A percentile compares a stretch with the other conserved stretches of the same genome.
Conservation (phyloP, 2,888 invertebrate species). For the Pomacea canaliculata region DNA sequence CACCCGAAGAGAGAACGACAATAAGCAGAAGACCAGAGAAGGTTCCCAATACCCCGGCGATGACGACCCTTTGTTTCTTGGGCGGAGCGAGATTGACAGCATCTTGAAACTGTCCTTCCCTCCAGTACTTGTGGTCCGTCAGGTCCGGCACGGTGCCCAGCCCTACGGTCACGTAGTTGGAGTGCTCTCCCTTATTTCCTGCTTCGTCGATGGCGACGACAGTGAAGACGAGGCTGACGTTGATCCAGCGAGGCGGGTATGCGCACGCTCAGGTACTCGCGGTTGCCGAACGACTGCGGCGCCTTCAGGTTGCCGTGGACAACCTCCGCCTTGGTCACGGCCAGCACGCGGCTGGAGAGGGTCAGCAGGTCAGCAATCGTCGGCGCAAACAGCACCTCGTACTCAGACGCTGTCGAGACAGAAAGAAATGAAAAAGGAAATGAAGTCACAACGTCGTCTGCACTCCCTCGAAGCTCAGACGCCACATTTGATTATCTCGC, state of each 20-base stretch:
- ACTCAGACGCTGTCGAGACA: constrained; percentile 31
- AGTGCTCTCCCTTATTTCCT: constrained; percentile 41
- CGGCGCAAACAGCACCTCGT: constrained; percentile 33
- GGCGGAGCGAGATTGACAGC: not conserved
- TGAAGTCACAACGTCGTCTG: not conserved
- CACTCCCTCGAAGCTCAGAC: too few relatives aligned
- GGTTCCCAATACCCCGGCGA: constrained; percentile 23
- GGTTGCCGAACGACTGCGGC: constrained; percentile 30
- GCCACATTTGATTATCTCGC: too few relatives aligned
- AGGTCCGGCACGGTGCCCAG: constrained; percentile 38
- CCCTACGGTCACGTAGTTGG: constrained; percentile 44
- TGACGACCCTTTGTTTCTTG: constrained; percentile 19
- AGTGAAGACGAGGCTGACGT: constrained; percentile 40
- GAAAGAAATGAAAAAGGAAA: constrained; percentile 4
- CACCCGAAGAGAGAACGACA: constrained; percentile 6
- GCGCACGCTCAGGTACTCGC: constrained; percentile 17
- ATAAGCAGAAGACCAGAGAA: constrained; percentile 20
- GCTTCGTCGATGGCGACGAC: constrained; percentile 42
- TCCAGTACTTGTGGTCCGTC: constrained; percentile 30
- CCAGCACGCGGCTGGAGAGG: constrained; percentile 3
- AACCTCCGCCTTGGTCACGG: constrained; percentile 28
- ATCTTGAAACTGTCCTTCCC: not conserved
- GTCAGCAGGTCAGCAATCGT: constrained; percentile 30
- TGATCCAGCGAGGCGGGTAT: constrained; percentile 5
- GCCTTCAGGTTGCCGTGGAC: constrained; percentile 31